These are phyloP conservation scores for Leptoclinus maculatus DNA, from an alignment of 2,797 vertebrate species.

Conservation along the genomic window DNA sequence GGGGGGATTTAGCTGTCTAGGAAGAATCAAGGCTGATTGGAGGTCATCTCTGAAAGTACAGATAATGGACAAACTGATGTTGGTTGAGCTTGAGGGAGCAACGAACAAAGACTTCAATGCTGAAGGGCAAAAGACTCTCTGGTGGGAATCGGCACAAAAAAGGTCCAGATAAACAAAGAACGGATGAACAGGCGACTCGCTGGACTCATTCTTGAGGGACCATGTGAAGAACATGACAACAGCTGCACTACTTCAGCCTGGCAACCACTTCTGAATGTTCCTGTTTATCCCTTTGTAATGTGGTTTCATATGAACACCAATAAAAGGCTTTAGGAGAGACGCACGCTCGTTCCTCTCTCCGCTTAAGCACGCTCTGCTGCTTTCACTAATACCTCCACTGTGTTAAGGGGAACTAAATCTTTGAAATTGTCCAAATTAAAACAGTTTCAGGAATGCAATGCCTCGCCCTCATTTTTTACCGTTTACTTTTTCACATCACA, in stretches of 20 bases:
- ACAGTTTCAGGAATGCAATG: constrained; percentile 14
- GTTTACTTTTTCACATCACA: constrained; percentile 11
- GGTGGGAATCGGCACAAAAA: no score
- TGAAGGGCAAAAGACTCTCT: neutral
- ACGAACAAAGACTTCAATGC: no score
- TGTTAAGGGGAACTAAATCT: constrained; percentile 20
- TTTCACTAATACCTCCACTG: constrained; percentile 22
- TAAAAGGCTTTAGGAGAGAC: constrained; percentile 22
- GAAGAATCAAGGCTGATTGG: no score
- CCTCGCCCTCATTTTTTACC: neutral
- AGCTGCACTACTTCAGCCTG: neutral
- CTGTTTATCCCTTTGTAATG: neutral
- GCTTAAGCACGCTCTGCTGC: constrained; percentile 12
- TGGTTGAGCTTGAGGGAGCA: no score
- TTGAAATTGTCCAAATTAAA: constrained; percentile 8
- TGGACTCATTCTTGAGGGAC: neutral
- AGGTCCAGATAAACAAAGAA: neutral
- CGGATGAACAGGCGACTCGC: neutral
- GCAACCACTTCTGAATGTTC: neutral
- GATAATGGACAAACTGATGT: no score
- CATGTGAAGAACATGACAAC: neutral
- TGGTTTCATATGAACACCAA: constrained; percentile 40
- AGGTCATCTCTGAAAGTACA: neutral
- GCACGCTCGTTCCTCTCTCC: constrained; percentile 15
- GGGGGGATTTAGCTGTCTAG: no score